Percentiles rank a stretch among this genome's conserved stretches.
Evolutionary conservation across 1,140 invertebrate genomes (phyloP).

Genomic region (Lepidurus packardi): DNA sequence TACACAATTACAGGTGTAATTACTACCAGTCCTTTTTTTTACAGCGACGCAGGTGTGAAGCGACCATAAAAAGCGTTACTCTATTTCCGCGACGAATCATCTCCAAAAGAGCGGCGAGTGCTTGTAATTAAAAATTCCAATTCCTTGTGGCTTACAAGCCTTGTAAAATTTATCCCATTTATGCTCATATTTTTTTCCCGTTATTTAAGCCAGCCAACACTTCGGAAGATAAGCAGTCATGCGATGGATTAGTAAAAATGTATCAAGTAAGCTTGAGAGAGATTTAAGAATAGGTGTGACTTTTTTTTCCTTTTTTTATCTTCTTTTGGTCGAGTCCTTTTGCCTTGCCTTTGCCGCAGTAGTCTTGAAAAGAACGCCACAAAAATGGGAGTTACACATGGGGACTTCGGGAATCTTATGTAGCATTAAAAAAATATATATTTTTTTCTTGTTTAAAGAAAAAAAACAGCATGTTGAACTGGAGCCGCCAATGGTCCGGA

Average conservation of each 20-base stretch:
- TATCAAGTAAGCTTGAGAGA: background rate
- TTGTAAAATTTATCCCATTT: too few species aligned
- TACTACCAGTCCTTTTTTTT: background rate
- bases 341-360: background rate
- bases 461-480: background rate
- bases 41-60: background rate
- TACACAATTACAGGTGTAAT: constrained; percentile 2
- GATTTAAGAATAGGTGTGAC: constrained; percentile 2
- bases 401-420: background rate
- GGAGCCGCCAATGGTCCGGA: background rate
- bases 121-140: too few species aligned
- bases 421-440: background rate
- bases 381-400: background rate
- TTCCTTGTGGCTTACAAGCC: too few species aligned
- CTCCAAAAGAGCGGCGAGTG: background rate
- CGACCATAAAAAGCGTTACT: background rate
- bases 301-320: background rate
- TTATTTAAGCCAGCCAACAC: too few species aligned
- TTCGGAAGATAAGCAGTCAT: background rate
- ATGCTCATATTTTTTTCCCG: too few species aligned
- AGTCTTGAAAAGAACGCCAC: background rate
- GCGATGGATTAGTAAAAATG: background rate
- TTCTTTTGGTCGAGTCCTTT: background rate
- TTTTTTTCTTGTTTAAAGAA: background rate
- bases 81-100: background rate